Percentiles rank a stretch among this genome's conserved stretches.
Evolutionary conservation across 2,797 vertebrate genomes (phyloP).

Genomic region (Mus caroli): DNA sequence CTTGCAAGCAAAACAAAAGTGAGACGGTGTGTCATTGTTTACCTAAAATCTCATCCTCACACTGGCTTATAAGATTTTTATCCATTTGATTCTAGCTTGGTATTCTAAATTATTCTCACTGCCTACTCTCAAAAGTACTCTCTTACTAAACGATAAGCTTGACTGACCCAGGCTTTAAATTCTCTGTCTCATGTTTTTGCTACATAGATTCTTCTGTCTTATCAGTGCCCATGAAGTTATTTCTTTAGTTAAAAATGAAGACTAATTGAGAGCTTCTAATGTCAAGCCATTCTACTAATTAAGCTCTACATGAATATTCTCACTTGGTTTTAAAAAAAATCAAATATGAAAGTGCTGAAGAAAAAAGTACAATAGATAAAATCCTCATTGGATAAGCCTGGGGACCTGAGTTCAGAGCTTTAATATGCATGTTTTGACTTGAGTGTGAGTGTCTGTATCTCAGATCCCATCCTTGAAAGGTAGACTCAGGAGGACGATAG

Average conservation of each 20-base stretch:
- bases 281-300: neutral
- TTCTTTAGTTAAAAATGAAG: slow-evolving; percentile 44
- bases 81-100: neutral
- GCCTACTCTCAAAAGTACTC: neutral
- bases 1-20: neutral
- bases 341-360: no score
- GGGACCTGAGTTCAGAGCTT: neutral
- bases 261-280: neutral
- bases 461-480: neutral
- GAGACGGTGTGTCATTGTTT: neutral
- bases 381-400: neutral
- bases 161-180: neutral
- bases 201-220: neutral
- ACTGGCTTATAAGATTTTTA: neutral
- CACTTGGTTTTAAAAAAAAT: neutral
- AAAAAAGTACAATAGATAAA: neutral
- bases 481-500: neutral
- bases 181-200: neutral
- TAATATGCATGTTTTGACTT: neutral
- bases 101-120: neutral
- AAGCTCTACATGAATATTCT: neutral
- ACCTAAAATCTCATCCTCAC: neutral
- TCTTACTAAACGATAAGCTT: neutral
- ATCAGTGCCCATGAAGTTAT: neutral
- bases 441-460: neutral